A percentile compares a stretch with the other conserved stretches of the same genome.
These are phyloP conservation scores for Brotula barbata DNA, from an alignment of 2,797 vertebrate genomes.

Conservation along the genomic window DNA sequence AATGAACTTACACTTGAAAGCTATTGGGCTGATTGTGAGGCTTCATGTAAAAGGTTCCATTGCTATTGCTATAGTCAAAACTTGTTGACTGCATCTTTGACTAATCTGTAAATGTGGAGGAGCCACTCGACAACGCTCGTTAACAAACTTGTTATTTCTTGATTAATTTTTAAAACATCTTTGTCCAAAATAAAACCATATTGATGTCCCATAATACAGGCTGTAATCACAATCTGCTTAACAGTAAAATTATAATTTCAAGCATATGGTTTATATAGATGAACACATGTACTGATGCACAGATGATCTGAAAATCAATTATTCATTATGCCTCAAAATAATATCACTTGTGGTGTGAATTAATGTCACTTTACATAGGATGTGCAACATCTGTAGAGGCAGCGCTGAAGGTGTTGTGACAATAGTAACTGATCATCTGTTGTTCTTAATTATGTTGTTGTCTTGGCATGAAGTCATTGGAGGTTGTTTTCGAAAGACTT, in stretches of 20 bases:
- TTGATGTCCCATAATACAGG: conserved; percentile 52
- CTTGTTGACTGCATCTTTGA: neutral
- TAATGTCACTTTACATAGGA: conserved; percentile 51
- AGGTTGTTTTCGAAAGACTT: conserved; percentile 59
- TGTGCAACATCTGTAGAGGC: conserved; percentile 72
- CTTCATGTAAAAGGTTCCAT: too few relatives aligned
- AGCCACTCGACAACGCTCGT: neutral
- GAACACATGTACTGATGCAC: conserved; percentile 70
- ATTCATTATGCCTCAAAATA: conserved; percentile 74
- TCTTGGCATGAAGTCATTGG: conserved; percentile 56
- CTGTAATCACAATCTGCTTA: conserved; percentile 46
- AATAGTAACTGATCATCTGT: conserved; percentile 67
- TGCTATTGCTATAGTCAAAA: too few relatives aligned
- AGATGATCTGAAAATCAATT: conserved; percentile 64
- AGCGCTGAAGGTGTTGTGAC: conserved; percentile 44
- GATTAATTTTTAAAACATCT: conserved; percentile 54
- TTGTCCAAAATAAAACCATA: conserved; percentile 59
- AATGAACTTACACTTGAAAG: too few relatives aligned
- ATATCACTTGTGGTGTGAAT: conserved; percentile 63
- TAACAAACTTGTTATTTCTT: too few relatives aligned
- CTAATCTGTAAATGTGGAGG: neutral
- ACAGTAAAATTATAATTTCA: conserved; percentile 46
- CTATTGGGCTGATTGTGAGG: too few relatives aligned
- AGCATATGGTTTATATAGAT: conserved; percentile 70
- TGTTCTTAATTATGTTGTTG: conserved; percentile 60